Evolutionary conservation across 2,113 vertebrate species (phyloP), one percentile per base, ranked within the genome.

Genomic region (Piliocolobus tephrosceles): DNA sequence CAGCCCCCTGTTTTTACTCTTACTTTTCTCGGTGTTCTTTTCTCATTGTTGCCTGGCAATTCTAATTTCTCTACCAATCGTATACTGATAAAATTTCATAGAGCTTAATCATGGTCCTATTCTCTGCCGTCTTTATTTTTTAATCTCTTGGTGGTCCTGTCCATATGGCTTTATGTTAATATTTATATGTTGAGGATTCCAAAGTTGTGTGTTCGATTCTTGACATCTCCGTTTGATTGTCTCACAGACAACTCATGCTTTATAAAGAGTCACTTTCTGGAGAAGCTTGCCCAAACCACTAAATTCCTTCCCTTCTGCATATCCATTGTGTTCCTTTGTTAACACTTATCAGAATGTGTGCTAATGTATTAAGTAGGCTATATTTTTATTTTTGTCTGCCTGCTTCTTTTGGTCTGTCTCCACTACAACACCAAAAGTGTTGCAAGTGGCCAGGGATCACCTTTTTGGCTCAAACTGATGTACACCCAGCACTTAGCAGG

Each of bases 401-500:
- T 61, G 10, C 83, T 89, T 64, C 6, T 16, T 40, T n/a, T 47
- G 2, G 2, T 61, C 83, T 66, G 50, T 94, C 50, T 84, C 32
- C 17, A 6, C 23, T 14, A 55, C 18, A 18, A 73, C 68, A 32
- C 18, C 35, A 14, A 88, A 75, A 47, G 12, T 6, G 30, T 72
- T 52, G 20, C 16, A 6, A 83, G 8, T 45, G 35, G 27, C 0
- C 35, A 84, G 20, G 30, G 23, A 43, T 5, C 5, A 22, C 13
- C 17, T 55, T 50, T 72, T 50, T 13, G 20, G 30, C 25, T 35
- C 57, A 55, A 86, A 43, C 2, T 17, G 27, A 6, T 16, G 1
- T 16, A 0, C 8, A 6, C 0, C 11, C 5, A 38, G 3, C 20
- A 2, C 8, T n/a, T 16, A 32, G 30, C 66, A 50, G 80, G 80